Evolutionary conservation across 2,113 vertebrate species (phyloP), one percentile per base, ranked within the genome.

Genomic region (Ageneiosus marmoratus): DNA sequence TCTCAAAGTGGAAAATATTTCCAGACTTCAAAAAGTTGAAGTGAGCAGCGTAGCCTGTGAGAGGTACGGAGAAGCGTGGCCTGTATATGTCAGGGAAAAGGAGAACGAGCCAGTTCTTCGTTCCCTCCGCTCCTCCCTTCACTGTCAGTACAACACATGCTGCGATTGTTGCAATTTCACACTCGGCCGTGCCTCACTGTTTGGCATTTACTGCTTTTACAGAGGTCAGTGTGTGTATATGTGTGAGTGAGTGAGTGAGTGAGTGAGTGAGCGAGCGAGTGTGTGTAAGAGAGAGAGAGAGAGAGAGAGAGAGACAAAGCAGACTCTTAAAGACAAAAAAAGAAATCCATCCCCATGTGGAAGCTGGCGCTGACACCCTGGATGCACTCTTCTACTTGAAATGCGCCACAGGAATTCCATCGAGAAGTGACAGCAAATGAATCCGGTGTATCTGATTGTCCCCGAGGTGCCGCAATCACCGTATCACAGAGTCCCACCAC

Each of bases 361-460:
- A 76, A 72, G 56, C 63, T 34, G 29, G 60, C 58, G 22, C 48
- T 20, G 80, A 80, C 48, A 79, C 73, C 41, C 53, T 6, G 11
- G 9, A 48, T 37, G 20, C 62, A 20, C 46, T 32, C 12, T 29
- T 84, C 51, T 89, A 85, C 83, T 92, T 92, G 89, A 86, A 87
- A 92, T 93, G 92, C 90, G 83, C 75, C 87, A 77, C 87, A 89
- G 87, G 76, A 41, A 80, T 85, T 87, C 72, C 16, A 34, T 37
- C 2, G 80, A 85, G 84, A 89, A 84, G 86, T 65, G 73, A 88
- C 88, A 86, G 86, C 81, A 91, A 91, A 91, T 89, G 88, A 91
- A 86, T 85, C 58, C 0, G 73, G 77, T 90, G 91, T 88, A 91
- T 92, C 93, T 89, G 88, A 81, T 82, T 85, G 85, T 89, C 88